phyloP scores from a whole-genome alignment of 2,113 vertebrate species.

The Mastomys coucha region DNA sequence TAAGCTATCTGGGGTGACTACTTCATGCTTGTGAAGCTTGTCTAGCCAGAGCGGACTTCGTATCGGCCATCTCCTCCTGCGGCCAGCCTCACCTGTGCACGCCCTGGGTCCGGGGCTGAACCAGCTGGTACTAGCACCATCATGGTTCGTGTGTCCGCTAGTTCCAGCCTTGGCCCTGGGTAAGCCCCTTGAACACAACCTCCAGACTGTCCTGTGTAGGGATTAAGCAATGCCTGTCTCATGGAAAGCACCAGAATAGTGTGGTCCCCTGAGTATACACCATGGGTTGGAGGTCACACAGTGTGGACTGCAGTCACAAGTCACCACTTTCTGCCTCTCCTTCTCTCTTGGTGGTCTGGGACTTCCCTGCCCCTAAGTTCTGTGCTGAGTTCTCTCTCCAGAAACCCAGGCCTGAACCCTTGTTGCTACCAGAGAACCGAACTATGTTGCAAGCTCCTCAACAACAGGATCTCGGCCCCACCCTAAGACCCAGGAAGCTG shows the following conservation, averaged over 20 bases:
- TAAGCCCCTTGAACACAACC: not conserved
- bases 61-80: not conserved
- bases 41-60: not conserved
- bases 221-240: not conserved
- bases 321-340: not conserved
- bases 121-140: not conserved
- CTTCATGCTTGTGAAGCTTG: not conserved
- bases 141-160: not conserved
- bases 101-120: not conserved
- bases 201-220: not conserved
- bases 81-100: not conserved
- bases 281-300: not conserved
- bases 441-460: not conserved
- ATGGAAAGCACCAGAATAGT: not conserved
- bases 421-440: not conserved
- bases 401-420: not conserved
- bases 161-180: not conserved
- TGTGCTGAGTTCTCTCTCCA: not conserved
- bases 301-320: not conserved
- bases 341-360: not conserved
- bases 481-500: not conserved
- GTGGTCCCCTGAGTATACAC: accelerated
- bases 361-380: not conserved
- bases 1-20: not conserved
- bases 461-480: not conserved